phyloP scores from a whole-genome alignment of 1,140 invertebrate genomes.

The Calephelis virginiensis region DNA sequence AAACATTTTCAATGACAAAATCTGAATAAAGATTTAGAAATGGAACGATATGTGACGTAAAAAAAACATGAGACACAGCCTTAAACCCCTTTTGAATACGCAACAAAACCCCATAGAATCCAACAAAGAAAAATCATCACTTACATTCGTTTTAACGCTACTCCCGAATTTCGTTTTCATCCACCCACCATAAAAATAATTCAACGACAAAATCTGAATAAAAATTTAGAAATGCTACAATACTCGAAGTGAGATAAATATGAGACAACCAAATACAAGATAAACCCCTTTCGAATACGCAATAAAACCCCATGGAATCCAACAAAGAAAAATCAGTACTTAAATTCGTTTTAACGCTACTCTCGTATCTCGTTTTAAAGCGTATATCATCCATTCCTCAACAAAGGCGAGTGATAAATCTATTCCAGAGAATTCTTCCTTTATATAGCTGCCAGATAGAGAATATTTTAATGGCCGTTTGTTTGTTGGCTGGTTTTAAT shows the following conservation, averaged over 20 bases:
- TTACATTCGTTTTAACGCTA: slow-evolving; percentile 12
- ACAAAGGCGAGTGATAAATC: slow-evolving; percentile 16
- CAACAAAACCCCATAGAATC: background rate
- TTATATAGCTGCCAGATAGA: slow-evolving; percentile 15
- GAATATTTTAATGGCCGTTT: slow-evolving; percentile 18
- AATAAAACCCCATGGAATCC: slow-evolving; percentile 8
- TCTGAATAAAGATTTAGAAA: too few species aligned
- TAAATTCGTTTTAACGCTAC: slow-evolving; percentile 16
- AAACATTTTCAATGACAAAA: too few species aligned
- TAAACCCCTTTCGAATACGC: too few species aligned
- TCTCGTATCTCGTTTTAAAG: slow-evolving; percentile 15
- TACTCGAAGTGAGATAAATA: too few species aligned
- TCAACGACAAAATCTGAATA: too few species aligned
- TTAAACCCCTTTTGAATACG: too few species aligned
- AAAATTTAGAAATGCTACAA: too few species aligned
- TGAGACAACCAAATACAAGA: too few species aligned
- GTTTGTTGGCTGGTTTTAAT: slow-evolving; percentile 11
- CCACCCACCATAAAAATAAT: too few species aligned
- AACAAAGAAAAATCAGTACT: slow-evolving; percentile 18
- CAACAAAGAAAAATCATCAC: slow-evolving; percentile 12
- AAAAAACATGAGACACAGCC: too few species aligned
- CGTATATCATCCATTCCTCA: slow-evolving; percentile 18
- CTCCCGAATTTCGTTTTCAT: slow-evolving; percentile 6
- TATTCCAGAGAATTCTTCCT: slow-evolving; percentile 18
- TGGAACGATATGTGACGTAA: too few species aligned